These are phyloP conservation scores for Nephrotoma guestfalica DNA, from an alignment of 2,888 invertebrate genomes.

Conservation along the genomic window DNA sequence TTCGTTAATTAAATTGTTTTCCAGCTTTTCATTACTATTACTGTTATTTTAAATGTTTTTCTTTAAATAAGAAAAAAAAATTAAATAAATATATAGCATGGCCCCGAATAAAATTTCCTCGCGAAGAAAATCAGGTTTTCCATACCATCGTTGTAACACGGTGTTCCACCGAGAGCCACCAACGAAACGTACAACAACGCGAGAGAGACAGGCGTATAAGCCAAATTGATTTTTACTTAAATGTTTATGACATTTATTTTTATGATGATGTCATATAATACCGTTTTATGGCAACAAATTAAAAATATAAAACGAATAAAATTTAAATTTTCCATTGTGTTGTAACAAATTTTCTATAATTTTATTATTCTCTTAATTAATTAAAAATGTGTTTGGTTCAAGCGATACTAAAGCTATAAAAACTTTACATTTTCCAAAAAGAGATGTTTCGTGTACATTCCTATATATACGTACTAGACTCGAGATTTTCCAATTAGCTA, in stretches of 20 bases:
- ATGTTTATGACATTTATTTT: background rate
- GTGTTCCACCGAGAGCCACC: background rate
- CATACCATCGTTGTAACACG: background rate
- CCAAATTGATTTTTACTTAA: background rate
- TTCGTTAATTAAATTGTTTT: background rate
- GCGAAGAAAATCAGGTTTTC: background rate
- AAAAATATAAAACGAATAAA: background rate
- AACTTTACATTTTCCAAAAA: background rate
- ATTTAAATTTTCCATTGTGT: background rate
- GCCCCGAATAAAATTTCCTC: background rate
- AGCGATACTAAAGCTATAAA: background rate
- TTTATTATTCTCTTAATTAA: background rate
- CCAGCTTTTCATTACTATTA: background rate
- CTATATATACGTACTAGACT: background rate
- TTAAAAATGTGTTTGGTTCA: background rate
- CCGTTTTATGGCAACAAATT: background rate
- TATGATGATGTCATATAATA: background rate
- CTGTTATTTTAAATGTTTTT: background rate
- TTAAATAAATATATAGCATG: background rate
- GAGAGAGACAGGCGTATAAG: background rate
- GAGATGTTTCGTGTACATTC: background rate
- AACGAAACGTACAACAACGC: background rate
- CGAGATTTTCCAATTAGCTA: background rate
- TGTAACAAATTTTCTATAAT: background rate
- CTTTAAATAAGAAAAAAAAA: background rate